These are phyloP conservation scores for Synergus gifuensis DNA, from an alignment of 2,888 invertebrate species.

Conservation along the genomic window DNA sequence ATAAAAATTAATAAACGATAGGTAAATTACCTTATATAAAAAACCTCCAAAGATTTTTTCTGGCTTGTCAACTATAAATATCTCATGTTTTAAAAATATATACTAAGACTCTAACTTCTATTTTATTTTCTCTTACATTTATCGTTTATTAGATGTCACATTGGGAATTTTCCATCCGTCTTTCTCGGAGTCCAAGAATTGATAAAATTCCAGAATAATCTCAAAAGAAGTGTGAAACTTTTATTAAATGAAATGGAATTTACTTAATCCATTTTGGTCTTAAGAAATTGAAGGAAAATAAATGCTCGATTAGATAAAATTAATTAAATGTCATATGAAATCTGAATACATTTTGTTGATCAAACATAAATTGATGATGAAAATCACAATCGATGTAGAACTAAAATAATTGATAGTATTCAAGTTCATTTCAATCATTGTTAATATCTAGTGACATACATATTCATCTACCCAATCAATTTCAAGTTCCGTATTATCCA, in stretches of 20 bases:
- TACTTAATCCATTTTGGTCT: not conserved
- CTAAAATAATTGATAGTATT: not conserved
- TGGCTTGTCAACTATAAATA: too few species aligned
- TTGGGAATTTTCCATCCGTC: not conserved
- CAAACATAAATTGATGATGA: not conserved
- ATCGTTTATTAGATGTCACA: slow-evolving; percentile 12
- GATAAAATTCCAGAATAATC: slow-evolving; percentile 22
- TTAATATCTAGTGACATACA: not conserved
- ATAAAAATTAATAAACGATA: not conserved
- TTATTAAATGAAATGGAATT: not conserved
- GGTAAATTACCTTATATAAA: too few species aligned
- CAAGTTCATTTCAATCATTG: slow-evolving; percentile 30
- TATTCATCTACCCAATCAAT: slow-evolving; percentile 10
- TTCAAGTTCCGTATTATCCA: not conserved
- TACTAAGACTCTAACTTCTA: not conserved
- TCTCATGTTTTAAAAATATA: not conserved
- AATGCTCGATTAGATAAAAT: not conserved
- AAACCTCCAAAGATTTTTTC: too few species aligned
- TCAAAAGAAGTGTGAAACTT: not conserved
- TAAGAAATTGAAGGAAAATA: not conserved
- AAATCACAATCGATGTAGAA: slow-evolving; percentile 2
- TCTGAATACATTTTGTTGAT: not conserved
- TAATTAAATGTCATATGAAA: not conserved
- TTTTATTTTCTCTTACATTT: not conserved
- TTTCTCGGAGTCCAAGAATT: not conserved